Conservation (phyloP, 2,888 invertebrate genomes). For the Tridacna crocea region DNA sequence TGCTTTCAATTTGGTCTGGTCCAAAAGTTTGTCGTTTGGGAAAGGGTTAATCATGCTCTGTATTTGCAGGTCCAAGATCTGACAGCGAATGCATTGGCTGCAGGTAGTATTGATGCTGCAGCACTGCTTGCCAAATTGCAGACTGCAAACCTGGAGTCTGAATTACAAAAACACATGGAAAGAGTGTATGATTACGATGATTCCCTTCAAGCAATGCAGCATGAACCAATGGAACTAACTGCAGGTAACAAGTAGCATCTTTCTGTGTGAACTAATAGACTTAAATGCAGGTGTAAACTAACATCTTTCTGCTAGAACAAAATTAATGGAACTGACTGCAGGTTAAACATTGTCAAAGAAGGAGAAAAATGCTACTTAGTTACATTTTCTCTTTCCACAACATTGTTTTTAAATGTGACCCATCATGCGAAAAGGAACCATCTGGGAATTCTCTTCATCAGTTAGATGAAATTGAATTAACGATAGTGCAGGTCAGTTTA, state of each 20-base stretch:
- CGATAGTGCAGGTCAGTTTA: too few species aligned
- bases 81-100: slow-evolving; percentile 54
- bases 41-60: too few species aligned
- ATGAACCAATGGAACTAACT: slow-evolving; percentile 62
- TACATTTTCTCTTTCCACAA: too few species aligned
- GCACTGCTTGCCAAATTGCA: slow-evolving; percentile 57
- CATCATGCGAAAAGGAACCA: too few species aligned
- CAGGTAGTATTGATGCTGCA: slow-evolving; percentile 55
- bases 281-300: neutral
- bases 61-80: slow-evolving; percentile 55
- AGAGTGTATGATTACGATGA: slow-evolving; percentile 54
- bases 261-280: neutral
- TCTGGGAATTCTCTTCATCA: too few species aligned
- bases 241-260: slow-evolving; percentile 32
- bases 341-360: neutral
- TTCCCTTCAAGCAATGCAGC: slow-evolving; percentile 49
- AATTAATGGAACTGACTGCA: neutral
- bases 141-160: slow-evolving; percentile 50
- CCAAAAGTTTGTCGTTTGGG: too few species aligned
- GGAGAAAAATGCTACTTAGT: too few species aligned
- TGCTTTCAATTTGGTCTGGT: too few species aligned
- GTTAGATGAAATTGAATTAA: too few species aligned
- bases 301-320: neutral
- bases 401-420: too few species aligned
- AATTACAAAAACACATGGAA: slow-evolving; percentile 53